These are phyloP conservation scores for Acanthosoma haemorrhoidale DNA, from an alignment of 2,888 invertebrate species.

Conservation along the genomic window DNA sequence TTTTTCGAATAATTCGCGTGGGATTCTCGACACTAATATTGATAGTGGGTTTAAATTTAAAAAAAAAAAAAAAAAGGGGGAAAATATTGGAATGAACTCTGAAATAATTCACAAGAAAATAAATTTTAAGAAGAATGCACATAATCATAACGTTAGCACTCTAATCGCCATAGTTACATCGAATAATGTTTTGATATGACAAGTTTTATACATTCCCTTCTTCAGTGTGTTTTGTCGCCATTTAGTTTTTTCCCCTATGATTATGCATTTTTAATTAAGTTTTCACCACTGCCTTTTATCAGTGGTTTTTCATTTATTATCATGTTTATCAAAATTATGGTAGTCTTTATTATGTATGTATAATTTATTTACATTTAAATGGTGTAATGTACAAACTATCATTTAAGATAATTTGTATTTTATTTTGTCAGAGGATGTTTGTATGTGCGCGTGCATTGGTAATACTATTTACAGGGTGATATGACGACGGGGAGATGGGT, in stretches of 20 bases:
- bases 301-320: slow-evolving; percentile 14
- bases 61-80: slow-evolving; percentile 6
- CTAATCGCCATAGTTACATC: slow-evolving; percentile 11
- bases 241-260: slow-evolving; percentile 23
- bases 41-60: slow-evolving; percentile 18
- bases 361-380: slow-evolving; percentile 17
- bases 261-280: slow-evolving; percentile 26
- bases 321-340: slow-evolving; percentile 19
- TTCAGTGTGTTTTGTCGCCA: background rate
- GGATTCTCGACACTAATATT: slow-evolving; percentile 24
- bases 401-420: slow-evolving; percentile 15
- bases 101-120: slow-evolving; percentile 2
- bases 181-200: slow-evolving; percentile 8
- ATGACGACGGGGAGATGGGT: slow-evolving; percentile 10
- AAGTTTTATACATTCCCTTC: slow-evolving; percentile 22
- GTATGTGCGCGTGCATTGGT: background rate
- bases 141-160: slow-evolving; percentile 1
- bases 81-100: slow-evolving; percentile 9
- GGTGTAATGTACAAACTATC: slow-evolving; percentile 23
- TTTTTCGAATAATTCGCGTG: slow-evolving; percentile 29
- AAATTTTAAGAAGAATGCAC: slow-evolving; percentile 23
- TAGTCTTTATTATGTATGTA: slow-evolving; percentile 17
- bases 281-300: background rate
- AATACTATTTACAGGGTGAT: slow-evolving; percentile 4
- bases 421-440: background rate